Conservation (phyloP, 2,113 vertebrate species). For the Corythaeola cristata region DNA sequence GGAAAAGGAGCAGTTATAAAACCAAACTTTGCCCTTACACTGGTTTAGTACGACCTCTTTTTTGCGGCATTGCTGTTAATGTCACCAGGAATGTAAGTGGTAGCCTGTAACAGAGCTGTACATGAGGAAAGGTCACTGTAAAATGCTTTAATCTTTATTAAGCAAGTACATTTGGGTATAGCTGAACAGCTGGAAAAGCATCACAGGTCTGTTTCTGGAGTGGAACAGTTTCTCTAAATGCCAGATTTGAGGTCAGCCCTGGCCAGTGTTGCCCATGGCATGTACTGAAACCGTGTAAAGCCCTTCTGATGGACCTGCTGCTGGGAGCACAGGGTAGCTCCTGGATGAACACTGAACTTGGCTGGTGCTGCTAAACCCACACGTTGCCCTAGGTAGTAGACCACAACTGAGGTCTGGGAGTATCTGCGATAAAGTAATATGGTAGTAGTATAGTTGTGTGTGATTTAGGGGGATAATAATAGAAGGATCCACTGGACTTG, state of each 20-base stretch:
- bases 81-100: not conserved
- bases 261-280: not conserved
- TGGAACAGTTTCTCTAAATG: not conserved
- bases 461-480: not conserved
- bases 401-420: not conserved
- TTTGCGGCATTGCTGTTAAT: not conserved
- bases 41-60: not conserved
- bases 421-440: not conserved
- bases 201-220: not conserved
- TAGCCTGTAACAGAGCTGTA: not conserved
- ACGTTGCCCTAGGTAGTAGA: accelerated
- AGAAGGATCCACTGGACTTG: not conserved
- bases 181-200: not conserved
- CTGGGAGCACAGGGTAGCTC: not conserved
- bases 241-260: not conserved
- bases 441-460: not conserved
- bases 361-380: not conserved
- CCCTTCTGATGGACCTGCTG: not conserved
- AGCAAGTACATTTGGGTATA: not conserved
- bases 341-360: not conserved
- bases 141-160: not conserved
- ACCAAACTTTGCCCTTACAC: not conserved
- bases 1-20: not conserved
- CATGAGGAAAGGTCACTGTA: not conserved
- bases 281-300: not conserved